Evolutionary conservation across 1,140 invertebrate species (phyloP), one percentile per base, ranked within the genome.

Genomic region (Neotoxoptera formosana): DNA sequence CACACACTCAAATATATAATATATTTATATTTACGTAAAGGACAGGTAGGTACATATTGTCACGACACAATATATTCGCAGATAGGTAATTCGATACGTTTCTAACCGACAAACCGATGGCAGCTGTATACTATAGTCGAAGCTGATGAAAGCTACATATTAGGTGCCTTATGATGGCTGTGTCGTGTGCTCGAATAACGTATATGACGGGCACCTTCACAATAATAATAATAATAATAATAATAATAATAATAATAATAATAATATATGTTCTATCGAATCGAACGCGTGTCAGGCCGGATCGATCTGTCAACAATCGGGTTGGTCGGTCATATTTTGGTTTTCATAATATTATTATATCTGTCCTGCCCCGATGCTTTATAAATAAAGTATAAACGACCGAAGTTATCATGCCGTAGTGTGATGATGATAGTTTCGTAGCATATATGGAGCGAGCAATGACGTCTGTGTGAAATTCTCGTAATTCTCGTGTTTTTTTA

Each of bases 381-480:
- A 86, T n/a, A 83, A 36, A 86, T 86, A n/a, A 86, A 30, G 25
- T n/a, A n/a, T 48, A 86, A 76, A 76, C 60, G 30, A 76, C n/a
- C 14, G 60, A 41, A 1, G 2, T 41, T 41, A 41, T n/a, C n/a
- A n/a, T 41, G 4, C 41, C 41, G 41, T n/a, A n/a, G n/a, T n/a
- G n/a, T n/a, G n/a, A n/a, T 4, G 41, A 41, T 4, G 41, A 41
- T 41, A 41, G 1, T 41, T 41, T 41, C 4, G 41, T 41, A 41
- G 41, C 4, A 41, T 41, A 41, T 41, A 41, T 4, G 41, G 4
- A n/a, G n/a, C n/a, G n/a, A n/a, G n/a, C n/a, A n/a, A n/a, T n/a
- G 41, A 41, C 41, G 41, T 41, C 41, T 2, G 25, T 45, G 23
- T 86, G 25, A 47, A 30, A 86, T 47, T 45, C 9, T 47, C 41